These are phyloP conservation scores for Capricornis sumatraensis DNA, from an alignment of 2,113 vertebrate species.

Conservation along the genomic window DNA sequence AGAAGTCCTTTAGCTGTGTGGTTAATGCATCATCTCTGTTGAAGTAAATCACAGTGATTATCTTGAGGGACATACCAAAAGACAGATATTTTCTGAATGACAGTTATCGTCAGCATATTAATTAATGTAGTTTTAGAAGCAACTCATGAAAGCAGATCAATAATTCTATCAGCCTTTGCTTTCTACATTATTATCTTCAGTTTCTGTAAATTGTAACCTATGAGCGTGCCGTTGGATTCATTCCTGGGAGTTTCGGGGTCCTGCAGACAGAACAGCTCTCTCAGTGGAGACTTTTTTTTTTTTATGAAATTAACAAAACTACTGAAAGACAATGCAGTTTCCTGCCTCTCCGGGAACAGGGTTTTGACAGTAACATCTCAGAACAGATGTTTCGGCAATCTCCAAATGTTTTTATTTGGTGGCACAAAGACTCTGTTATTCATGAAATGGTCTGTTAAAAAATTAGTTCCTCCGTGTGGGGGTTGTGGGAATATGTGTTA, in stretches of 20 bases:
- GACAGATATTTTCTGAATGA: not conserved
- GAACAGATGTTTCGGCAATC: slow-evolving; percentile 74
- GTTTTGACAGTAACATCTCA: slow-evolving; percentile 60
- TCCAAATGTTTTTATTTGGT: slow-evolving; percentile 71
- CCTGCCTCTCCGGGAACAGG: slow-evolving; percentile 55
- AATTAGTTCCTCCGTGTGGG: slow-evolving; percentile 63
- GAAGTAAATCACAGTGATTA: not conserved
- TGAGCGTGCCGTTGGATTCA: accelerated
- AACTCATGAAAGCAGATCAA: not conserved
- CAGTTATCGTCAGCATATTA: not conserved
- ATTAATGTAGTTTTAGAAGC: not conserved
- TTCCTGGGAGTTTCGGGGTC: slow-evolving; percentile 44
- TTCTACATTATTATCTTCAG: not conserved
- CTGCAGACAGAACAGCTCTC: slow-evolving; percentile 29
- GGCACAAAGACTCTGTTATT: slow-evolving; percentile 56
- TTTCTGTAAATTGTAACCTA: not conserved
- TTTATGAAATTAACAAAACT: slow-evolving; percentile 70
- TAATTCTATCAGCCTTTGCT: not conserved
- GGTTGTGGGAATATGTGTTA: slow-evolving; percentile 65
- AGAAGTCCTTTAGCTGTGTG: not conserved
- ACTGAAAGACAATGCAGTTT: slow-evolving; percentile 70
- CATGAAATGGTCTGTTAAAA: slow-evolving; percentile 58
- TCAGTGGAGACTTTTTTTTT: slow-evolving; percentile 45
- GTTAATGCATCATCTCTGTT: not conserved
- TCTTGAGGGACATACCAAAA: not conserved